Evolutionary conservation across 2,113 vertebrate genomes (phyloP).

Genomic region (Saguinus imperator): DNA sequence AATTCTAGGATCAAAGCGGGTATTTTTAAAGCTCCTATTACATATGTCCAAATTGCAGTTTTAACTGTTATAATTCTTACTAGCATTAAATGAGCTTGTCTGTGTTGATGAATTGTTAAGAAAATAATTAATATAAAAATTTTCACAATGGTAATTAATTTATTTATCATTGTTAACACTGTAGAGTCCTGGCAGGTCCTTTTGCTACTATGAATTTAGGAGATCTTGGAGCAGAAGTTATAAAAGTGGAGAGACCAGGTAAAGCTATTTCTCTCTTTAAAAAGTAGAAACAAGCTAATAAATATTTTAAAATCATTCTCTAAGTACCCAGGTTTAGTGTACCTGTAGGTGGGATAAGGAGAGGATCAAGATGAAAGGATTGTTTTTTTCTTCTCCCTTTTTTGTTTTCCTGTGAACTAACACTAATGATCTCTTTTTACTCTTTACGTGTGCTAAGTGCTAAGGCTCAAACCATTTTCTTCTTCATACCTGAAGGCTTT

Average conservation of each 20-base stretch:
- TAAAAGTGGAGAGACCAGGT: constrained; percentile 97
- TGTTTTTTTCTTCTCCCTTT: constrained; percentile 5
- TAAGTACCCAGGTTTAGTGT: not conserved
- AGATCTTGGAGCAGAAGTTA: constrained; percentile 96
- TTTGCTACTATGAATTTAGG: constrained; percentile 98
- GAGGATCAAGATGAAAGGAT: not conserved
- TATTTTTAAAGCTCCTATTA: constrained; percentile 31
- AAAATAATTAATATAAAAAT: not conserved
- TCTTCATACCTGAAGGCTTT: not conserved
- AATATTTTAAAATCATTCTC: not conserved
- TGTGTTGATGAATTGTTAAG: constrained; percentile 13
- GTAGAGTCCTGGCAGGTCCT: constrained; percentile 94
- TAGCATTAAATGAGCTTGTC: constrained; percentile 5
- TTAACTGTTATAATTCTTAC: constrained; percentile 21
- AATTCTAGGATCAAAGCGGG: not conserved
- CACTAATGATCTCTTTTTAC: not conserved
- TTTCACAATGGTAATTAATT: constrained; percentile 32
- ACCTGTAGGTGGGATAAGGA: not conserved
- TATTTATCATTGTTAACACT: constrained; percentile 49
- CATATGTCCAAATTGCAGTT: not conserved
- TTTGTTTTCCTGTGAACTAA: not conserved
- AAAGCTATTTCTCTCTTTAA: constrained; percentile 60
- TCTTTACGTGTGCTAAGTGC: not conserved
- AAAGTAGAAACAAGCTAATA: not conserved
- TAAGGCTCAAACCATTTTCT: not conserved